These are phyloP conservation scores for Drosophila teissieri DNA, from an alignment of 1,140 invertebrate species.

Conservation along the genomic window DNA sequence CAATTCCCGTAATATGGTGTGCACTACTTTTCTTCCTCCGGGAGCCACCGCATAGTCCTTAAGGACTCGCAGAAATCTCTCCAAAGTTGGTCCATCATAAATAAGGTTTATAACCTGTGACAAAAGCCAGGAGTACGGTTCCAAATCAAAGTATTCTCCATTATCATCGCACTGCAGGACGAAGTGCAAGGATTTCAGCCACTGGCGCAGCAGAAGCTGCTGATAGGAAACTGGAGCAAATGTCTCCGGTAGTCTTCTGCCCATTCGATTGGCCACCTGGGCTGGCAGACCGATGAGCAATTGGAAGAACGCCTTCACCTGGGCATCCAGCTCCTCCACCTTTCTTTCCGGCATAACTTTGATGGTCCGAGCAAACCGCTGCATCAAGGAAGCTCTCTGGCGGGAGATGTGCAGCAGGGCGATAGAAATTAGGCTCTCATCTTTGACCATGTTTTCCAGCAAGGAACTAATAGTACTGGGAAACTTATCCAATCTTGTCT, in stretches of 20 bases:
- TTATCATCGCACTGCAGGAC: conserved; percentile 72
- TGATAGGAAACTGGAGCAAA: conserved; percentile 87
- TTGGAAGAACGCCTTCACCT: conserved; percentile 86
- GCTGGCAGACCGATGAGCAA: conserved; percentile 88
- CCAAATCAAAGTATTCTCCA: conserved; percentile 83
- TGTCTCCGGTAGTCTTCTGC: conserved; percentile 86
- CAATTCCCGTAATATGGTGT: conserved; percentile 79
- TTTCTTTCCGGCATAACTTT: conserved; percentile 55
- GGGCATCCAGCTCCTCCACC: conserved; percentile 61
- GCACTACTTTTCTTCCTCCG: conserved; percentile 47
- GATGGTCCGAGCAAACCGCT: conserved; percentile 55
- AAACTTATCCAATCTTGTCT: conserved; percentile 32
- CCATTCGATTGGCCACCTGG: conserved; percentile 88
- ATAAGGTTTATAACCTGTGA: conserved; percentile 87
- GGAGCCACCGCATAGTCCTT: conserved; percentile 61
- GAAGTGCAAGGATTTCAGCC: conserved; percentile 87
- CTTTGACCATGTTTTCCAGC: conserved; percentile 48
- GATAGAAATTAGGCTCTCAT: conserved; percentile 58
- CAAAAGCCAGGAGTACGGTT: conserved; percentile 86
- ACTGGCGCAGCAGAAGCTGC: conserved; percentile 87
- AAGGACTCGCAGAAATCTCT: conserved; percentile 84
- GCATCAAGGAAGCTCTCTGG: conserved; percentile 43
- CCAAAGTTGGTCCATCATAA: conserved; percentile 23
- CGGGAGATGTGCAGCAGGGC: conserved; percentile 60
- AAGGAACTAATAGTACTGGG: conserved; percentile 24